phyloP scores from a whole-genome alignment of 2,113 vertebrate genomes.

The Hippotragus niger region DNA sequence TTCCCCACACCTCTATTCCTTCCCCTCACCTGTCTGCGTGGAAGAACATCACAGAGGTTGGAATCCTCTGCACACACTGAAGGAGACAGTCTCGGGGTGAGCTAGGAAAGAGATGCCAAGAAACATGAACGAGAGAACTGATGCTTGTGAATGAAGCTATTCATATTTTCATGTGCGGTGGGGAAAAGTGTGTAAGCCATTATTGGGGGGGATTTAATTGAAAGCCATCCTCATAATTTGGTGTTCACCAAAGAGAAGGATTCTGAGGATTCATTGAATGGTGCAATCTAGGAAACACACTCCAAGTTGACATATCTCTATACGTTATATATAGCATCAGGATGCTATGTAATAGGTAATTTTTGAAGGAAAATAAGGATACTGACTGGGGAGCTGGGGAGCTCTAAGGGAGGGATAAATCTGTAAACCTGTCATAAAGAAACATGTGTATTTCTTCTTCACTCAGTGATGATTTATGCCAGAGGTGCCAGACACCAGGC shows the following conservation, averaged over 20 bases:
- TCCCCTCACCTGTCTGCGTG: not conserved
- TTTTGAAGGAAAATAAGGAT: slow-evolving; percentile 33
- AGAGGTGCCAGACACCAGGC: not conserved
- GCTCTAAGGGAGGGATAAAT: not conserved
- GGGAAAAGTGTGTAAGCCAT: not conserved
- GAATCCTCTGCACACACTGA: slow-evolving; percentile 55
- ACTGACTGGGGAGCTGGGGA: not conserved
- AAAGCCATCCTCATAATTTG: not conserved
- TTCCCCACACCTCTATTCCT: slow-evolving; percentile 38
- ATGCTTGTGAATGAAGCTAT: slow-evolving; percentile 4
- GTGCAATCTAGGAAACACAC: not conserved
- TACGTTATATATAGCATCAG: not conserved
- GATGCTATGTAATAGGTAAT: not conserved
- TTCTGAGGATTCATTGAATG: not conserved
- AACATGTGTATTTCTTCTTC: slow-evolving; percentile 30
- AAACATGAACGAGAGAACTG: not conserved
- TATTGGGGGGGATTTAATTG: not conserved
- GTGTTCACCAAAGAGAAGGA: not conserved
- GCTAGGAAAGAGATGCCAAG: not conserved
- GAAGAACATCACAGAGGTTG: slow-evolving; percentile 56
- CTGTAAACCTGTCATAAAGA: not conserved
- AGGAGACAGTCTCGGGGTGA: not conserved
- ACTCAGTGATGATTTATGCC: not conserved
- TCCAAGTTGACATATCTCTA: not conserved
- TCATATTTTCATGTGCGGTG: not conserved